These are phyloP conservation scores for Cerastis leucographa DNA, from an alignment of 2,888 invertebrate genomes.

Conservation along the genomic window DNA sequence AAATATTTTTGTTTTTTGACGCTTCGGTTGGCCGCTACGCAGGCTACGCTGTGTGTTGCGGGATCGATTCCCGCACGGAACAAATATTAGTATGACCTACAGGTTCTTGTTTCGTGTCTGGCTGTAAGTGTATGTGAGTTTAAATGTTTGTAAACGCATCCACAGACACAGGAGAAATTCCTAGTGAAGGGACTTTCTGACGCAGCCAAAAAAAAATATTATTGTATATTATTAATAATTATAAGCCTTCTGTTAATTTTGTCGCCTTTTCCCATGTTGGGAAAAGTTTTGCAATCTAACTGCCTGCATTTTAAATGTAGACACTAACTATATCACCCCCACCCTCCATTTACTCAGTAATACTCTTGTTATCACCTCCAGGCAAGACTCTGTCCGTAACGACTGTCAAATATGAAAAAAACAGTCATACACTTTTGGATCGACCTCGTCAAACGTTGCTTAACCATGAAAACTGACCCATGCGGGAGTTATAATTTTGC, in stretches of 20 bases:
- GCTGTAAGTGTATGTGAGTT: too few species aligned
- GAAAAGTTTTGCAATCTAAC: neutral
- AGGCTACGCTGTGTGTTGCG: too few species aligned
- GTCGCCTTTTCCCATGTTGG: neutral
- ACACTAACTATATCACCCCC: neutral
- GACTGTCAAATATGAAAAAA: neutral
- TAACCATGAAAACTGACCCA: neutral
- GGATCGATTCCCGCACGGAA: too few species aligned
- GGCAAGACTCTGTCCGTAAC: neutral
- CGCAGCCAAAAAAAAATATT: neutral
- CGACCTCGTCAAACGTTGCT: neutral
- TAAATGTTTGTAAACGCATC: too few species aligned
- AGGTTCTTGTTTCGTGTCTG: too few species aligned
- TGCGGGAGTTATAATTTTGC: neutral
- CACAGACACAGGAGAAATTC: too few species aligned
- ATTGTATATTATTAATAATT: neutral
- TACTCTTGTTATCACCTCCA: neutral
- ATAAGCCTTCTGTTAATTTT: neutral
- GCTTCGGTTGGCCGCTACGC: too few species aligned
- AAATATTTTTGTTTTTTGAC: neutral
- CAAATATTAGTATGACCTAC: too few species aligned
- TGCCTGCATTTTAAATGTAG: neutral
- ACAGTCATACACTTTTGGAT: neutral
- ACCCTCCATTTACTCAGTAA: neutral
- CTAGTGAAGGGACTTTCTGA: too few species aligned